phyloP scores from a whole-genome alignment of 2,888 invertebrate genomes.

The Agrotis exclamationis region DNA sequence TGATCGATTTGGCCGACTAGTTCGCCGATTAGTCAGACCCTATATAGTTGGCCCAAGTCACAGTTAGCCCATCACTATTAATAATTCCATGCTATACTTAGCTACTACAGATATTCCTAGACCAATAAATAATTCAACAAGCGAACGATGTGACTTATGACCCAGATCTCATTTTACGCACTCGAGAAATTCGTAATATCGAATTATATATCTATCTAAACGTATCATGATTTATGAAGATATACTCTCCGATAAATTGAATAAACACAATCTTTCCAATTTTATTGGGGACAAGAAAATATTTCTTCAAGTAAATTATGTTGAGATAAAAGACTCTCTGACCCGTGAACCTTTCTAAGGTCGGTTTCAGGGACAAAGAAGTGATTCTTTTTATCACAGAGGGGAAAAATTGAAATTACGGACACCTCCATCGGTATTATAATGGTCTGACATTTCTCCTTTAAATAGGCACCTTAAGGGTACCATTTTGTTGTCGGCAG shows the following conservation, averaged over 20 bases:
- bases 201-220: slow-evolving; percentile 30
- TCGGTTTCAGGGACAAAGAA: slow-evolving; percentile 67
- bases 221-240: slow-evolving; percentile 35
- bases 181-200: slow-evolving; percentile 48
- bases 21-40: too few relatives aligned
- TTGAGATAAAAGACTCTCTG: slow-evolving; percentile 68
- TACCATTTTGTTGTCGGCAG: slow-evolving; percentile 62
- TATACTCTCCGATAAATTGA: slow-evolving; percentile 54
- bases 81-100: not conserved
- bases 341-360: slow-evolving; percentile 70
- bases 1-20: too few relatives aligned
- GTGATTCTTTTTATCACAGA: slow-evolving; percentile 63
- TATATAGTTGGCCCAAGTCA: too few relatives aligned
- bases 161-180: slow-evolving; percentile 42
- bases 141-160: slow-evolving; percentile 30
- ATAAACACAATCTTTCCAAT: slow-evolving; percentile 66
- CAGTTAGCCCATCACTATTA: too few relatives aligned
- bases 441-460: slow-evolving; percentile 68
- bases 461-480: slow-evolving; percentile 61
- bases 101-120: not conserved
- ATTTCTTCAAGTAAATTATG: slow-evolving; percentile 68
- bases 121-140: slow-evolving; percentile 59
- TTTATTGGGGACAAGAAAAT: slow-evolving; percentile 59
- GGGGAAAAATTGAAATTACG: slow-evolving; percentile 68
- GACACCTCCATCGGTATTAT: slow-evolving; percentile 62